Conservation (phyloP, 2,797 vertebrate genomes). For the Myotis pilosus region DNA sequence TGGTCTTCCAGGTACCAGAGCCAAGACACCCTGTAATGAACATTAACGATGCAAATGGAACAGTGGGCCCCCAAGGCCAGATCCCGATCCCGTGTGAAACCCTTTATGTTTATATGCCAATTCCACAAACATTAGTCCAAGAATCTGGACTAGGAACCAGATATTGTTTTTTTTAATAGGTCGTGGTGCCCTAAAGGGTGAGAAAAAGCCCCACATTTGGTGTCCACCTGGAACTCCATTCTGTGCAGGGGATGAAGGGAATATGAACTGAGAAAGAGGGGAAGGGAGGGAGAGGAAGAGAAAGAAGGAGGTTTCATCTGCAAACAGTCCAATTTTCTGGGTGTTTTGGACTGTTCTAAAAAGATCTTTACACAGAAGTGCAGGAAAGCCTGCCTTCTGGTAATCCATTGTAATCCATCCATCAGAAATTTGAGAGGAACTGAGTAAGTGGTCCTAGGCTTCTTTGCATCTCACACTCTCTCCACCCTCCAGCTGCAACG, state of each 20-base stretch:
- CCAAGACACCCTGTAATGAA: not conserved
- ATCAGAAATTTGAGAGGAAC: not conserved
- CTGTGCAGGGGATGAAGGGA: not conserved
- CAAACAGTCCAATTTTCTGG: not conserved
- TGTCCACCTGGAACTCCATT: not conserved
- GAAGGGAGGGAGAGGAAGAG: accelerated
- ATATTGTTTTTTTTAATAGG: not conserved
- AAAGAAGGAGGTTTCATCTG: not conserved
- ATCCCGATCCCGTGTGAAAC: not conserved
- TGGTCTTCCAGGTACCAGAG: not conserved
- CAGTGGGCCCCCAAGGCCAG: not conserved
- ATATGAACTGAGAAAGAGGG: not conserved
- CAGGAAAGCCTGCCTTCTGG: not conserved
- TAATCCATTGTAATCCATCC: not conserved
- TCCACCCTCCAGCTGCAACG: not conserved
- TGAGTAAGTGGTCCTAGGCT: not conserved
- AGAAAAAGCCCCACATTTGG: not conserved
- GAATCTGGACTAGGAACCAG: not conserved
- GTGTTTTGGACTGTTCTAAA: not conserved
- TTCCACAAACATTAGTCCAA: not conserved
- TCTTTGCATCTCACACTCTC: not conserved
- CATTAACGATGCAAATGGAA: not conserved
- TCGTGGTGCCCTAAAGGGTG: not conserved
- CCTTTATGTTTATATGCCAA: not conserved
- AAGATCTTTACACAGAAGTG: not conserved